Evolutionary conservation across 1,140 invertebrate genomes (phyloP).

Genomic region (Chlorops oryzae): DNA sequence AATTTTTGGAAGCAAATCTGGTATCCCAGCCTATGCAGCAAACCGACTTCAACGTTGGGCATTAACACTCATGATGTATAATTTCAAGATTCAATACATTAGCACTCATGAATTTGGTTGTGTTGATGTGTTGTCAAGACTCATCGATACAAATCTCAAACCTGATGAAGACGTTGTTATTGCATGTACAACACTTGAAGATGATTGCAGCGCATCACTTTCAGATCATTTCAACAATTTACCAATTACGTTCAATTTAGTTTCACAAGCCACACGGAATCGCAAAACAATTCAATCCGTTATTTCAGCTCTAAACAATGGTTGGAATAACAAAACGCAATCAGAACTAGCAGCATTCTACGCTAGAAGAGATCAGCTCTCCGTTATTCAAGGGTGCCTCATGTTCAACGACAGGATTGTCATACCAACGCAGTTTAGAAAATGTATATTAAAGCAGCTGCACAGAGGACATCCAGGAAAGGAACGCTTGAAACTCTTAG

Average conservation of each 20-base stretch:
- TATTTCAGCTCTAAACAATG: background rate
- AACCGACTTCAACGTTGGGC: slow-evolving; percentile 33
- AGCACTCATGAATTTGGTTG: slow-evolving; percentile 1
- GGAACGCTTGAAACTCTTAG: slow-evolving; percentile 51
- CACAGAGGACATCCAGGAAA: slow-evolving; percentile 51
- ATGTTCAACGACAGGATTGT: slow-evolving; percentile 13
- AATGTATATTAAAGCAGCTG: slow-evolving; percentile 41
- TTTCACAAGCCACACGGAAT: too few species aligned
- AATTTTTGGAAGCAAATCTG: slow-evolving; percentile 20
- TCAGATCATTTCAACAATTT: too few species aligned
- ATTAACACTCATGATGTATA: slow-evolving; percentile 14
- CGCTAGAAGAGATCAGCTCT: background rate
- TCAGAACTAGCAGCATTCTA: background rate
- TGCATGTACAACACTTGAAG: too few species aligned
- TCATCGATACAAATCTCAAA: too few species aligned
- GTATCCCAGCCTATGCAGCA: slow-evolving; percentile 19
- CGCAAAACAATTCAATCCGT: background rate
- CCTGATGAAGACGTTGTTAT: too few species aligned
- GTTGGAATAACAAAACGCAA: background rate
- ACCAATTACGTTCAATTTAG: too few species aligned
- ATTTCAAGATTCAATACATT: too few species aligned
- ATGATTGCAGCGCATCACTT: too few species aligned
- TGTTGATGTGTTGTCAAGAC: background rate
- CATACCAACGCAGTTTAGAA: slow-evolving; percentile 40
- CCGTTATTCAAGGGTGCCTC: slow-evolving; percentile 6